Base-by-base conservation (phyloP, 1,140 invertebrate genomes). In the Brachionus rubens region DNA sequence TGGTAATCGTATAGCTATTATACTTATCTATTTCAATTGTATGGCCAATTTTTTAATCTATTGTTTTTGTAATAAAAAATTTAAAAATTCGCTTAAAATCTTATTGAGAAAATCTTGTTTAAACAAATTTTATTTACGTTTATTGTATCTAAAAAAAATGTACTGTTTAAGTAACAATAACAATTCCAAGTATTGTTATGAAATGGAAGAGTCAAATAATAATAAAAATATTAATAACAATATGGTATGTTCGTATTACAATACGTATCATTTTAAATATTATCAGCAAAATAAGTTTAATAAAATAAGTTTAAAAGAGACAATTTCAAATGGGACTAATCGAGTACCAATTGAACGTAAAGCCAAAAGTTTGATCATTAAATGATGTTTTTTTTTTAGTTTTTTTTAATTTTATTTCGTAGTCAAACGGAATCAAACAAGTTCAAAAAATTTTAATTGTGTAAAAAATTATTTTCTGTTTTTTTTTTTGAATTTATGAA, bases 41-140 rank as follows among this genome's bases (percentile, higher is more conserved):
- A 50, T 54, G 48, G 68, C 68, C 10, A 72, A 72, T 54, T 72
- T 72, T 72, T 36, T 72, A n/a, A 72, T 72, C 24, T 72, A 72
- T 48, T 72, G 68, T 47, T 54, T 72, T 48, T 72, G 68, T 54
- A 72, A 72, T 54, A 72, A 72, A 48, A 72, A 72, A 41, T 72
- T 72, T 36, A 72, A 72, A 40, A 72, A 72, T 54, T 48, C 43
- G 24, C 26, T 72, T 4, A 72, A 72, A 33, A 33, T 72, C 48
- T 72, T 72, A 54, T 14, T 72, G 7, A 48, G 36, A 65, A 65
- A 65, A 24, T 65, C 59, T 28, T 41, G 16, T 41, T 43, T 65
- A 10, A 28, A 46, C 40, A 65, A 65, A 65, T 21, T 65, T 21
- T 65, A 26, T 26, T 10, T 6, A 41, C n/a, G 59, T 3, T 24